Evolutionary conservation across 2,113 vertebrate genomes (phyloP), one percentile per base, ranked within the genome.

Genomic region (Nasalis larvatus): DNA sequence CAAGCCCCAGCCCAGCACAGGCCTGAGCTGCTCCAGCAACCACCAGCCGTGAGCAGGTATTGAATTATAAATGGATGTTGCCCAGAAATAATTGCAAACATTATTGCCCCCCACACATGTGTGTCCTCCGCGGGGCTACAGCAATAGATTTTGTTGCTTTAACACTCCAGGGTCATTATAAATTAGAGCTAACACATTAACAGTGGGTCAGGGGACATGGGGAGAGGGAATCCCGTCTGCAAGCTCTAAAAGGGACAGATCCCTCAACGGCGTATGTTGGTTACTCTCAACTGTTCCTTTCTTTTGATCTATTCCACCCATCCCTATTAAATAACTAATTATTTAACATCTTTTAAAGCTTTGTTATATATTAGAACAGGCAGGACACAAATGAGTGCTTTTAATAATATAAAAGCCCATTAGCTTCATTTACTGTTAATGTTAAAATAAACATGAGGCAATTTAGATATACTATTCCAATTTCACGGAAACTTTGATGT

Each of bases 401-500:
- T 99, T 99, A 98, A 99, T 99, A 99, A 99, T 99, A 99, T 99
- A 99, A 99, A 99, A 99, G 98, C 98, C 98, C 99, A 99, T 99
- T 99, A 99, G 98, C 99, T 99, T 99, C 99, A 99, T 99, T 99
- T 99, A 99, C 99, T 99, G 99, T 99, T 99, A 99, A 99, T 99
- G 99, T 99, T 99, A 99, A 99, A 99, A 99, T 99, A 99, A 99
- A 99, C 99, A 99, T 99, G 99, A 99, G 99, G 98, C 99, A 98
- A 99, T 99, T 99, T 99, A 99, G 98, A 99, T 98, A 99, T 99
- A 99, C 98, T 99, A 98, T 99, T 99, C 99, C 99, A 99, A 99
- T 99, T 99, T 99, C 99, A 99, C 97, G 98, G 99, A 99, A 99
- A 99, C 99, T 99, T 99, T 99, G 99, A 99, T 99, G 99, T 99